These are phyloP conservation scores for Laspeyria flexula DNA, from an alignment of 2,888 invertebrate species.

Conservation along the genomic window DNA sequence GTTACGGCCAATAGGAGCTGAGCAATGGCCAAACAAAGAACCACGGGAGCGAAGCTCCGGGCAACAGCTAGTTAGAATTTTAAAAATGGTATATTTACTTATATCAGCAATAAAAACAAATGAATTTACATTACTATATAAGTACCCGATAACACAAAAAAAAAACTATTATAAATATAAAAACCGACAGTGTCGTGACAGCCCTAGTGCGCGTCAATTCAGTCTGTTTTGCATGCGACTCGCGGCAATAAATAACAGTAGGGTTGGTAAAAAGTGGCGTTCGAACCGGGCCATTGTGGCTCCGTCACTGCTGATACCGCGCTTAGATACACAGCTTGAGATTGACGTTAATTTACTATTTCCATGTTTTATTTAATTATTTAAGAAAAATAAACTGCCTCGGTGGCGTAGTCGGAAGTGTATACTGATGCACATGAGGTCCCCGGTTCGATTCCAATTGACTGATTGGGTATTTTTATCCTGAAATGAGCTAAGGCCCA, in stretches of 20 bases:
- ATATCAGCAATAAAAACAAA: no score
- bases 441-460: no score
- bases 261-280: constrained; percentile 63
- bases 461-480: no score
- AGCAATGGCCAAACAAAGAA: no score
- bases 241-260: constrained; percentile 68
- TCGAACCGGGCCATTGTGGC: constrained; percentile 63
- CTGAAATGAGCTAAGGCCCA: no score
- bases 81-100: no score
- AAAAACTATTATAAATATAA: constrained; percentile 7
- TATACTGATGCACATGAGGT: no score
- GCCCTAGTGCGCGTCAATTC: constrained; percentile 66
- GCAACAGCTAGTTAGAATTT: no score
- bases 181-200: constrained; percentile 31
- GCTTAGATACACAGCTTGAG: constrained; percentile 43
- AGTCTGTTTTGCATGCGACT: constrained; percentile 72
- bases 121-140: no score
- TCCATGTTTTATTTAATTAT: constrained; percentile 37
- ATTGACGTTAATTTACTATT: constrained; percentile 44
- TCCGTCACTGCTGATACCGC: constrained; percentile 47
- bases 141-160: background rate
- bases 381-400: background rate
- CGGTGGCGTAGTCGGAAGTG: no score
- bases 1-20: no score
- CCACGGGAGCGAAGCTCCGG: no score